Evolutionary conservation across 1,140 invertebrate species (phyloP).

Genomic region (Neodiprion lecontei): DNA sequence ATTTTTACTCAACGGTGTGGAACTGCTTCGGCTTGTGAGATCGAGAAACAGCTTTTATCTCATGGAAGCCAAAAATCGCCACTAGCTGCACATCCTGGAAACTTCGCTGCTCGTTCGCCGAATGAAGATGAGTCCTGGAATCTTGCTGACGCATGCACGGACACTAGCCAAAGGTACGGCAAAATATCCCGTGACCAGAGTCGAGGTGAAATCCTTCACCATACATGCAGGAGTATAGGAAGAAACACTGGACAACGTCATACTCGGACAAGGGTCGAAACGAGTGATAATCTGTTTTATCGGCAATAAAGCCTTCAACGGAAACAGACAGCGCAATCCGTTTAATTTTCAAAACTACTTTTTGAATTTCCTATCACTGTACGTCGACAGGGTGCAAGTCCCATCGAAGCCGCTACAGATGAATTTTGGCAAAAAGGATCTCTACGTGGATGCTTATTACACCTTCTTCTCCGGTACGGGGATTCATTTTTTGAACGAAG

Average conservation of each 20-base stretch:
- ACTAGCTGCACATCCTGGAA: conserved; percentile 35
- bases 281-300: conserved; percentile 45
- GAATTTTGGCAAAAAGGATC: too few species aligned
- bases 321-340: too few species aligned
- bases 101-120: conserved; percentile 46
- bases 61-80: conserved; percentile 31
- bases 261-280: conserved; percentile 50
- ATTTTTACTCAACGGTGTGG: conserved; percentile 35
- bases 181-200: too few species aligned
- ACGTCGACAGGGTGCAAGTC: too few species aligned
- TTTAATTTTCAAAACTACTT: too few species aligned
- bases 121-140: conserved; percentile 36
- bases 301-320: too few species aligned
- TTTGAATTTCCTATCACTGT: too few species aligned
- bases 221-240: conserved; percentile 42
- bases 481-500: conserved; percentile 36
- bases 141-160: conserved; percentile 46
- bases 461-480: too few species aligned
- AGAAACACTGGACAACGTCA: conserved; percentile 49
- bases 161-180: conserved; percentile 31
- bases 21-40: conserved; percentile 45
- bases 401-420: too few species aligned
- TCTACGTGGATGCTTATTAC: too few species aligned
- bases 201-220: conserved; percentile 49
- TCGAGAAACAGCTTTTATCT: conserved; percentile 44